Evolutionary conservation across 1,140 invertebrate genomes (phyloP).

Genomic region (Onthophagus taurus): DNA sequence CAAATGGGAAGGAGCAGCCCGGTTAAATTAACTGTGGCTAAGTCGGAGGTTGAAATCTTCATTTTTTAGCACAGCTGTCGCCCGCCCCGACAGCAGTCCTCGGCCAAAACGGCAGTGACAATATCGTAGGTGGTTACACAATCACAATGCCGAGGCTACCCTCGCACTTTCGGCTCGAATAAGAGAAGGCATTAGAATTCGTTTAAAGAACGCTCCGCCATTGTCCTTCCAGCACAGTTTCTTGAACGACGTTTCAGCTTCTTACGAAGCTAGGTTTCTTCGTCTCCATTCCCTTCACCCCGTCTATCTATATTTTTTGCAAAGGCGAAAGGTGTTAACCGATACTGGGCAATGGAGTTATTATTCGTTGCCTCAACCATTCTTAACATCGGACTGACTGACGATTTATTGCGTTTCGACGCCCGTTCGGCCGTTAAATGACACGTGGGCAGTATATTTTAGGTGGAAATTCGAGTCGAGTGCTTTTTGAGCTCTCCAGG

Average conservation of each 20-base stretch:
- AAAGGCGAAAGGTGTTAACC: constrained; percentile 5
- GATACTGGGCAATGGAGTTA: constrained; percentile 4
- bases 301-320: no score
- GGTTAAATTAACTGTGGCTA: constrained; percentile 38
- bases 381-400: no score
- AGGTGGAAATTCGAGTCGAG: neutral
- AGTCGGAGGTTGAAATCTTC: constrained; percentile 36
- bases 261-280: no score
- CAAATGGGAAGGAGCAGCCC: constrained; percentile 21
- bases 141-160: constrained; percentile 32
- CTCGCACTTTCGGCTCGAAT: constrained; percentile 27
- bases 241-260: no score
- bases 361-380: neutral
- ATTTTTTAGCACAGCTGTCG: constrained; percentile 36
- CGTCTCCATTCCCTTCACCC: no score
- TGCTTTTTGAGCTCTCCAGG: neutral
- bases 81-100: no score
- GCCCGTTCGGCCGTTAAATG: constrained; percentile 10
- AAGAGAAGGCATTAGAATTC: constrained; percentile 30
- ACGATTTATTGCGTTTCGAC: neutral
- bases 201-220: constrained; percentile 24
- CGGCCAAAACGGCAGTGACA: constrained; percentile 32
- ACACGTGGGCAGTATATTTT: constrained; percentile 5
- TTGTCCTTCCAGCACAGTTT: constrained; percentile 17
- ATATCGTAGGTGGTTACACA: constrained; percentile 36